These are phyloP conservation scores for Xestia sexstrigata DNA, from an alignment of 2,888 invertebrate species.

Conservation along the genomic window DNA sequence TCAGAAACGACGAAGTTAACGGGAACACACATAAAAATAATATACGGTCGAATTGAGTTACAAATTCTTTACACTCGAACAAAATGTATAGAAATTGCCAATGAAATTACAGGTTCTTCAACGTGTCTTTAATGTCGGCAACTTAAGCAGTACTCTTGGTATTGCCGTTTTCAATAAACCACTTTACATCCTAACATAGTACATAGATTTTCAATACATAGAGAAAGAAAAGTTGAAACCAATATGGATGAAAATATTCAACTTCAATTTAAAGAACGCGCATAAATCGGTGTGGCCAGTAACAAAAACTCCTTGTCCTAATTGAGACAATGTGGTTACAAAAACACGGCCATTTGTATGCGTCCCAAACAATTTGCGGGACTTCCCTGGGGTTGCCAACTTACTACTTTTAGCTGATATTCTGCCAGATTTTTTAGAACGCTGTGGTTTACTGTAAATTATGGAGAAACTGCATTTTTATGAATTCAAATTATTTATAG, in stretches of 20 bases:
- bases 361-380: slow-evolving; percentile 38
- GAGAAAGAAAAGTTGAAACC: not conserved
- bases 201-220: not conserved
- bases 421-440: slow-evolving; percentile 8
- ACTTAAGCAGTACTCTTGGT: too few relatives aligned
- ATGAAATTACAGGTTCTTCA: too few relatives aligned
- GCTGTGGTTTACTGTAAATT: not conserved
- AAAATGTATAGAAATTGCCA: too few relatives aligned
- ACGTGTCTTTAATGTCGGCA: too few relatives aligned
- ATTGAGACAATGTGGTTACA: slow-evolving; percentile 30
- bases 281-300: slow-evolving; percentile 10
- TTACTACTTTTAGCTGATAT: slow-evolving; percentile 15
- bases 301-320: slow-evolving; percentile 23
- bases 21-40: too few relatives aligned
- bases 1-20: too few relatives aligned
- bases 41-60: too few relatives aligned
- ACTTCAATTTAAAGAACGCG: not conserved
- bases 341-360: slow-evolving; percentile 34
- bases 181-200: not conserved
- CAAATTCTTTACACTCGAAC: too few relatives aligned
- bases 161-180: not conserved
- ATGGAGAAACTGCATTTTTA: not conserved
- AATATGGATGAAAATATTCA: not conserved
- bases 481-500: not conserved
- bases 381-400: slow-evolving; percentile 23